phyloP scores from a whole-genome alignment of 2,888 invertebrate genomes.

The Cactoblastis cactorum region DNA sequence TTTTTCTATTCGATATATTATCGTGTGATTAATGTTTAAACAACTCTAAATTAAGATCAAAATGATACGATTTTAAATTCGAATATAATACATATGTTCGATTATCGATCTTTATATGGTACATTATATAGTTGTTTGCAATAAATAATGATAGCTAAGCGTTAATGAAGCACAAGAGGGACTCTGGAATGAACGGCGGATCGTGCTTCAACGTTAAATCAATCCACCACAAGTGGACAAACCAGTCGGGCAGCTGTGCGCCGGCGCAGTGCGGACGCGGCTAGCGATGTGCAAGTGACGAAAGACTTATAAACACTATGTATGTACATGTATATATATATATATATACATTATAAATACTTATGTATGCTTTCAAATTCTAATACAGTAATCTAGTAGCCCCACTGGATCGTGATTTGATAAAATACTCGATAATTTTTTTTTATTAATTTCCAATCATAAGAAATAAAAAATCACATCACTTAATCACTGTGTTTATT shows the following conservation, averaged over 20 bases:
- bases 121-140: not conserved
- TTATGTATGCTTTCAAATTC: slow-evolving; percentile 16
- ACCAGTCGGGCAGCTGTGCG: slow-evolving; percentile 77
- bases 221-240: slow-evolving; percentile 76
- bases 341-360: too few species aligned
- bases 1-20: too few species aligned
- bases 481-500: too few species aligned
- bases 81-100: too few species aligned
- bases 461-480: too few species aligned
- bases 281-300: slow-evolving; percentile 52
- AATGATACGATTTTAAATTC: too few species aligned
- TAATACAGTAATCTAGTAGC: slow-evolving; percentile 8
- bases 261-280: slow-evolving; percentile 66
- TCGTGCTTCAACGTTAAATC: slow-evolving; percentile 74
- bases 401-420: not conserved
- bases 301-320: slow-evolving; percentile 31
- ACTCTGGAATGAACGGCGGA: slow-evolving; percentile 53
- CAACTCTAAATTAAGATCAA: too few species aligned
- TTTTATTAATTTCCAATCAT: too few species aligned
- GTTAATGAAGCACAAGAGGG: slow-evolving; percentile 59
- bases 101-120: not conserved
- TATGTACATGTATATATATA: too few species aligned
- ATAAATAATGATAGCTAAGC: slow-evolving; percentile 44
- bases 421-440: not conserved
- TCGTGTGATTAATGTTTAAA: too few species aligned